Evolutionary conservation across 2,797 vertebrate species (phyloP).

Genomic region (Mionectes olivaceus): DNA sequence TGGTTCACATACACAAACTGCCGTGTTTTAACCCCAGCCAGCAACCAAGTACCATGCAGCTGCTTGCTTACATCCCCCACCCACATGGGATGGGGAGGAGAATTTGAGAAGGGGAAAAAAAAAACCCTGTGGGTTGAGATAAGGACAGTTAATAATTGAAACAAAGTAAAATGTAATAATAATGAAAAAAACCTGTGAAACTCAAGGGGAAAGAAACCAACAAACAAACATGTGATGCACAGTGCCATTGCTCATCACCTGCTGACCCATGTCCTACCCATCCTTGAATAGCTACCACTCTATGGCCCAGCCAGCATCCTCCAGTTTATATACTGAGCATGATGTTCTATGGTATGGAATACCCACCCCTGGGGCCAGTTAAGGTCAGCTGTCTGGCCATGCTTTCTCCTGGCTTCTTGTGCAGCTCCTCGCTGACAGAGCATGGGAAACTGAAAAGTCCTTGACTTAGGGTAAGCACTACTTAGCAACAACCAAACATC

Average conservation of each 20-base stretch:
- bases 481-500: background rate
- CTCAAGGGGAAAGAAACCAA: background rate
- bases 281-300: background rate
- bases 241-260: background rate
- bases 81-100: background rate
- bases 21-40: background rate
- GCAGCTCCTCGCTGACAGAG: background rate
- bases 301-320: background rate
- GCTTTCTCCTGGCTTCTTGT: background rate
- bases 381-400: rapidly evolving
- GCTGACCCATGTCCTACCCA: background rate
- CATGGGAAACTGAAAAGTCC: background rate
- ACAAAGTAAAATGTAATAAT: background rate
- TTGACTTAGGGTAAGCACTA: background rate
- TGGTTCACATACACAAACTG: background rate
- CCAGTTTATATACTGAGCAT: background rate
- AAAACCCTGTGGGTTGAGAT: rapidly evolving
- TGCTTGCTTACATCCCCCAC: background rate
- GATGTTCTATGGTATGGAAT: background rate
- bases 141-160: background rate
- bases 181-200: background rate
- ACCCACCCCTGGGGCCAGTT: background rate
- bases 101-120: background rate
- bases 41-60: background rate
- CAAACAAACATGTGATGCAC: background rate